Conservation (phyloP, 2,888 invertebrate genomes). For the Agapostemon virescens region DNA sequence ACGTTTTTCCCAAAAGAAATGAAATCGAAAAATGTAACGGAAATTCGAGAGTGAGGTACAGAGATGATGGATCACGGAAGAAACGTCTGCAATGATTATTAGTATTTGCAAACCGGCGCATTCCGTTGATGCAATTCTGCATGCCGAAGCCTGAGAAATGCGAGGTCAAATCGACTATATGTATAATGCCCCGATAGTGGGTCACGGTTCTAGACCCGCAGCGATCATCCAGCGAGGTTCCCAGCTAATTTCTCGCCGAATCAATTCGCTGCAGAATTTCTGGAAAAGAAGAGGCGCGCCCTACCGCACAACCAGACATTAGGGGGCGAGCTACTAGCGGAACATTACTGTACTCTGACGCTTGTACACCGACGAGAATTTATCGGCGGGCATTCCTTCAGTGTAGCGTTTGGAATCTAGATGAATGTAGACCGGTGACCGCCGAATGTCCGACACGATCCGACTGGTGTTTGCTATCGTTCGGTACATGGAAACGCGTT, state of each 20-base stretch:
- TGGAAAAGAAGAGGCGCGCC: neutral
- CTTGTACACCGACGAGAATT: constrained; percentile 4
- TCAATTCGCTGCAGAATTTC: neutral
- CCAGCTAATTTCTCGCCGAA: neutral
- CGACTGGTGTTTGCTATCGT: neutral
- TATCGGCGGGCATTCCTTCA: constrained; percentile 9
- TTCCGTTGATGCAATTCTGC: constrained; percentile 4
- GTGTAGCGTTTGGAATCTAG: neutral
- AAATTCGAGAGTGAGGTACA: too few species aligned
- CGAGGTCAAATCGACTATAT: neutral
- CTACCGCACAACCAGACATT: neutral
- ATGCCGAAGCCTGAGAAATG: neutral
- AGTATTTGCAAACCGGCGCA: constrained; percentile 1
- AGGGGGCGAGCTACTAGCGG: neutral
- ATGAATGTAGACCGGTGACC: constrained; percentile 5
- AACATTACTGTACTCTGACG: neutral
- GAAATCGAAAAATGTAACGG: neutral
- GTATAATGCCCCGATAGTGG: neutral
- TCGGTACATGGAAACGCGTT: neutral
- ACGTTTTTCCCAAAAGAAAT: neutral
- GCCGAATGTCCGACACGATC: constrained; percentile 2
- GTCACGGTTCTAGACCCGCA: constrained; percentile 14
- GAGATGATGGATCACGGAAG: neutral
- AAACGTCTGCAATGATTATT: neutral
- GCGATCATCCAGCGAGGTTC: neutral